Conservation (phyloP, 2,888 invertebrate genomes). For the Idaea aversata region DNA sequence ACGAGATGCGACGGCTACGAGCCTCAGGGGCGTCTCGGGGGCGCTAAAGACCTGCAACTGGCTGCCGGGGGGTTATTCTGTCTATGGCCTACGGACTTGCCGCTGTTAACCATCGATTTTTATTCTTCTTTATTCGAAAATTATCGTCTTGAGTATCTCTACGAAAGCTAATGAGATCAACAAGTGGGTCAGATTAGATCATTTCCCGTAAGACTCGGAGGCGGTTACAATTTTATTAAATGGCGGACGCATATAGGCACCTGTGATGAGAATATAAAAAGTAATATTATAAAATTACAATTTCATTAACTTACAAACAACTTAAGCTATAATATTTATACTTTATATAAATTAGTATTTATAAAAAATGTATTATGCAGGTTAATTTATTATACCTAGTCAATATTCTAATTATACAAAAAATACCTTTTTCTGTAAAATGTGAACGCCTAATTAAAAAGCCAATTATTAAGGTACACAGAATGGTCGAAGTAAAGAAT, state of each 20-base stretch:
- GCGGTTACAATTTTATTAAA: conserved; percentile 33
- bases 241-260: conserved; percentile 48
- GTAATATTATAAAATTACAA: conserved; percentile 26
- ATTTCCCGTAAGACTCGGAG: conserved; percentile 33
- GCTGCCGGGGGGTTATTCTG: conserved; percentile 78
- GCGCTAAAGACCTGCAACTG: conserved; percentile 75
- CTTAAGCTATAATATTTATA: background rate
- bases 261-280: conserved; percentile 65
- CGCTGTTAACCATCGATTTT: conserved; percentile 56
- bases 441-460: conserved; percentile 20
- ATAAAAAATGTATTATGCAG: background rate
- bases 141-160: conserved; percentile 34
- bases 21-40: conserved; percentile 68
- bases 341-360: background rate
- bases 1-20: conserved; percentile 43
- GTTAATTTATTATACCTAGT: background rate
- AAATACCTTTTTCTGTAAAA: conserved; percentile 26
- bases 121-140: conserved; percentile 39
- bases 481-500: conserved; percentile 23
- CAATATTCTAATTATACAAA: conserved; percentile 14
- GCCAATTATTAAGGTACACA: conserved; percentile 21
- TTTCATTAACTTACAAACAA: background rate
- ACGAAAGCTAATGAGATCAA: conserved; percentile 34
- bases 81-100: conserved; percentile 67
- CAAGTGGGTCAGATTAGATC: conserved; percentile 37